A percentile compares a stretch with the other conserved stretches of the same genome.
phyloP scores from a whole-genome alignment of 2,797 vertebrate species.

The Florisuga fusca region DNA sequence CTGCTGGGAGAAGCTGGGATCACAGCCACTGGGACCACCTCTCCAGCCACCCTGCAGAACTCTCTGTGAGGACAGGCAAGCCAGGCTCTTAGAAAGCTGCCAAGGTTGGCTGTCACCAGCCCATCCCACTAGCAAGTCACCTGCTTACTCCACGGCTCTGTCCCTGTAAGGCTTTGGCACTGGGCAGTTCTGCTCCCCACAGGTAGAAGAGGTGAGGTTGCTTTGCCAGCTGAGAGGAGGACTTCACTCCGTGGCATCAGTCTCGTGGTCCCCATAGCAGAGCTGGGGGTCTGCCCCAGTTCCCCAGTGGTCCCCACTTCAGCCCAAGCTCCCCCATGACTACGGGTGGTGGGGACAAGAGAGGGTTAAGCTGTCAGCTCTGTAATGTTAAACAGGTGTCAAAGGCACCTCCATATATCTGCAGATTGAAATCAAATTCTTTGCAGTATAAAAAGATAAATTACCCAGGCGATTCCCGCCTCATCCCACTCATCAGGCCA shows the following conservation, averaged over 20 bases:
- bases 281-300: neutral
- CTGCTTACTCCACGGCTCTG: neutral
- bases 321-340: neutral
- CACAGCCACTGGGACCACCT: neutral
- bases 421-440: conserved; percentile 83
- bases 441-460: conserved; percentile 86
- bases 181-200: neutral
- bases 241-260: neutral
- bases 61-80: fast-evolving
- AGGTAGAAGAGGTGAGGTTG: neutral
- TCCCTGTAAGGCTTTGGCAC: fast-evolving
- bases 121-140: neutral
- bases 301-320: neutral
- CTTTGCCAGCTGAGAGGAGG: neutral
- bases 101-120: neutral
- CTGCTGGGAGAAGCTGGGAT: conserved; percentile 24
- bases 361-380: conserved; percentile 81
- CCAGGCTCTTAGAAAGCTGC: neutral
- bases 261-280: fast-evolving
- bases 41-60: neutral
- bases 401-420: conserved; percentile 85
- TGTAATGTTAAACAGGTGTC: conserved; percentile 82
- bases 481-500: conserved; percentile 93
- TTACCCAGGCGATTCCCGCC: conserved; percentile 85
- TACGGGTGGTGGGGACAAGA: neutral